phyloP scores from a whole-genome alignment of 1,140 invertebrate species.

The Diuraphis noxia region DNA sequence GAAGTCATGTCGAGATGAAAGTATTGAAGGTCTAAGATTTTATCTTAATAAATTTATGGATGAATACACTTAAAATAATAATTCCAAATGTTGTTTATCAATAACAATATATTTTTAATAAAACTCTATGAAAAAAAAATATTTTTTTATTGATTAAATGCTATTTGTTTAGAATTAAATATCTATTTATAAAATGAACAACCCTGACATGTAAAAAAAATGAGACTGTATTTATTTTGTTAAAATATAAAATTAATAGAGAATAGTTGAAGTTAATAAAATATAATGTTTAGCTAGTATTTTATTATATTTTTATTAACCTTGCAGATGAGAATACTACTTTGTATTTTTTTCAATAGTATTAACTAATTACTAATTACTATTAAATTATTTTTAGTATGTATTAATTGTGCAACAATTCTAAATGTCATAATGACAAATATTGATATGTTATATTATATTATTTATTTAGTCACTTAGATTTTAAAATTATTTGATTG shows the following conservation, averaged over 20 bases:
- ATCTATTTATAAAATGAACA: neutral
- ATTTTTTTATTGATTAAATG: neutral
- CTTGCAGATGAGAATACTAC: neutral
- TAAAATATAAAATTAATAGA: conserved; percentile 8
- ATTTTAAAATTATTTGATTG: neutral
- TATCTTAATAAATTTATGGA: conserved; percentile 84
- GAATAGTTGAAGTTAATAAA: neutral
- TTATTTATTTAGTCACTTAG: neutral
- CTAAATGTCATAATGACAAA: neutral
- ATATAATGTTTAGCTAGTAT: neutral
- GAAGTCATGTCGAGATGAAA: conserved; percentile 88
- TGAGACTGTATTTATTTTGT: neutral
- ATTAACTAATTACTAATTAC: neutral
- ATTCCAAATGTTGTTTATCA: neutral
- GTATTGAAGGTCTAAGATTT: conserved; percentile 88
- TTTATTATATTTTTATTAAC: too few species aligned
- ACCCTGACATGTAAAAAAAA: neutral
- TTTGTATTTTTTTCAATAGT: neutral
- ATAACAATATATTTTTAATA: neutral
- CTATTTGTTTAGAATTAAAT: neutral
- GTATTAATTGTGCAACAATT: neutral
- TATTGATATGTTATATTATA: neutral
- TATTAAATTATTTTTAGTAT: neutral
- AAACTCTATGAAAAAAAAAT: too few species aligned
- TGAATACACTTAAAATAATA: neutral